These are phyloP conservation scores for Anabas testudineus DNA, from an alignment of 2,797 vertebrate species.

Conservation along the genomic window DNA sequence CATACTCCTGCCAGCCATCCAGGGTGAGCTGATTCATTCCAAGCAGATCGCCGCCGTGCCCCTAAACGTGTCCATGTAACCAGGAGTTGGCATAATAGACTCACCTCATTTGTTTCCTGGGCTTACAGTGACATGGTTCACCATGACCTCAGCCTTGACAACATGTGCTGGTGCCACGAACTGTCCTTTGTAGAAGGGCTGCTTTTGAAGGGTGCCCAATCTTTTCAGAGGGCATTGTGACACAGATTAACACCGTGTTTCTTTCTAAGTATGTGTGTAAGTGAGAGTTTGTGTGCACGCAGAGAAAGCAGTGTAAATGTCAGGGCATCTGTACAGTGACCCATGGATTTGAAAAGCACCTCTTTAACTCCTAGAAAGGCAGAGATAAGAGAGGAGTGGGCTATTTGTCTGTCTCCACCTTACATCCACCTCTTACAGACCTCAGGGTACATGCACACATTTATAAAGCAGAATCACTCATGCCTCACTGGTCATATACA, in stretches of 20 bases:
- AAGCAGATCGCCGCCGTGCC: conserved; percentile 49
- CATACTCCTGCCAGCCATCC: conserved; percentile 27
- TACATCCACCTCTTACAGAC: conserved; percentile 9
- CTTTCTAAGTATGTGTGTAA: conserved; percentile 32
- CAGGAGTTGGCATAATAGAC: conserved; percentile 77
- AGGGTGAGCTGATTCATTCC: conserved; percentile 49
- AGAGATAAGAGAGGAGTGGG: conserved; percentile 34
- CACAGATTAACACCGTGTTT: conserved; percentile 70
- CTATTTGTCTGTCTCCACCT: conserved; percentile 35
- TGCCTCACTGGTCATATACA: conserved; percentile 3
- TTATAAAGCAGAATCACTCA: background rate
- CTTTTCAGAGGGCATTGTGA: conserved; percentile 73
- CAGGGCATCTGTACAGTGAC: conserved; percentile 54
- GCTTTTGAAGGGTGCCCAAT: conserved; percentile 74
- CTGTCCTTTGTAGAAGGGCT: conserved; percentile 62
- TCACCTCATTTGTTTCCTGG: conserved; percentile 78
- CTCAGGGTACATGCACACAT: background rate
- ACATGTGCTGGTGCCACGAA: conserved; percentile 67
- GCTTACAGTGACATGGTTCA: conserved; percentile 81
- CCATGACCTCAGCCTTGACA: conserved; percentile 77
- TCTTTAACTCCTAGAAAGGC: conserved; percentile 45
- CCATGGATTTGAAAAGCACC: conserved; percentile 27
- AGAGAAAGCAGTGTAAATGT: conserved; percentile 64
- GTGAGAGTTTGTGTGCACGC: conserved; percentile 32
- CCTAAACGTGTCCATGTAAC: conserved; percentile 62